Percentiles rank a stretch among this genome's conserved stretches.
These are phyloP conservation scores for Vultur gryphus DNA, from an alignment of 2,797 vertebrate genomes.

Conservation along the genomic window DNA sequence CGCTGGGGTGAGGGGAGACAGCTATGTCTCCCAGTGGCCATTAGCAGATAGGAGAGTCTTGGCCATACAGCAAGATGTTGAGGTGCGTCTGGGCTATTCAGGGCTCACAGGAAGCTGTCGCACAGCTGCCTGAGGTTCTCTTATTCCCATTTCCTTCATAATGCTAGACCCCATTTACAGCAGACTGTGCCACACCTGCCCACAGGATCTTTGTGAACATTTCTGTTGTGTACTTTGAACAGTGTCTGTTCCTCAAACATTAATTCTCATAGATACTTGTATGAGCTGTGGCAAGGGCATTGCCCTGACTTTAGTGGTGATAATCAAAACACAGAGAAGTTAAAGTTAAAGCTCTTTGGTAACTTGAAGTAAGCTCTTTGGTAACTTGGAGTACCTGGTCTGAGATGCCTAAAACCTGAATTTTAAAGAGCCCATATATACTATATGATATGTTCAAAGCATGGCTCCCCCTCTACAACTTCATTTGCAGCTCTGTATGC, in stretches of 20 bases:
- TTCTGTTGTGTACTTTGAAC: background rate
- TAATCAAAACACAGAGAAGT: background rate
- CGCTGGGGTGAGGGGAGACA: fast-evolving
- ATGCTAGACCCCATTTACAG: background rate
- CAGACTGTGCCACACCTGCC: background rate
- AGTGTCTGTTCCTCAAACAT: background rate
- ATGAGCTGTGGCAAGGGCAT: background rate
- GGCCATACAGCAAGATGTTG: background rate
- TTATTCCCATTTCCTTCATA: background rate
- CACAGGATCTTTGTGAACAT: background rate
- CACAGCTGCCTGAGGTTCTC: background rate
- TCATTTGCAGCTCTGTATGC: background rate
- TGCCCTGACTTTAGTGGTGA: background rate
- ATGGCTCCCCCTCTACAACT: background rate
- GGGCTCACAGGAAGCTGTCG: fast-evolving
- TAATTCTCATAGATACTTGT: background rate
- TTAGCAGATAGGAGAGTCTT: background rate
- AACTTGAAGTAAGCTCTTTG: background rate
- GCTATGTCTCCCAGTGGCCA: background rate
- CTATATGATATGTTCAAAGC: background rate
- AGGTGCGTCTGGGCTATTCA: background rate
- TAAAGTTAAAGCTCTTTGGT: background rate
- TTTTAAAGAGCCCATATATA: background rate
- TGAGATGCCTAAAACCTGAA: background rate
- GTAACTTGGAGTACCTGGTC: background rate